These are phyloP conservation scores for Anticlea derivata DNA, from an alignment of 2,888 invertebrate species.

Conservation along the genomic window DNA sequence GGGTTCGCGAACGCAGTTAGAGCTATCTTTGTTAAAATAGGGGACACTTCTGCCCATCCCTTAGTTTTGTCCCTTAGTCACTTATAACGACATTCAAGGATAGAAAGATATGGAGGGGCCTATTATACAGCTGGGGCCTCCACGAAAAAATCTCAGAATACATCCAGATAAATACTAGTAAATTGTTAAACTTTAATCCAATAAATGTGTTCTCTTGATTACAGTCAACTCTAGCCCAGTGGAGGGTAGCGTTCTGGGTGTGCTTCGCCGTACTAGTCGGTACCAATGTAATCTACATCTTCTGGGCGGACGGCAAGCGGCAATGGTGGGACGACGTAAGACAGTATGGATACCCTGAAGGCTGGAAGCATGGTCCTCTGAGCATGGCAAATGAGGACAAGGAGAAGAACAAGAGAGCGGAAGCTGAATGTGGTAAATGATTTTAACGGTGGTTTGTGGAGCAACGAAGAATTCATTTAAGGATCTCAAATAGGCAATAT, in stretches of 20 bases:
- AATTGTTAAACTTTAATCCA: too few relatives aligned
- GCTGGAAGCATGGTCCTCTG: constrained; percentile 71
- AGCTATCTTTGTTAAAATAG: too few relatives aligned
- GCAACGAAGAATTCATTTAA: too few relatives aligned
- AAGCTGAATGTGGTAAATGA: constrained; percentile 46
- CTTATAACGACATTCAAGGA: too few relatives aligned
- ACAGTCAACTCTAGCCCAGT: constrained; percentile 85
- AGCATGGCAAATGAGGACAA: constrained; percentile 59
- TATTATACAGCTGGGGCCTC: too few relatives aligned
- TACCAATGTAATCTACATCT: constrained; percentile 86
- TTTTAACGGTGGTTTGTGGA: background rate
- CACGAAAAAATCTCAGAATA: too few relatives aligned
- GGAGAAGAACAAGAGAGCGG: constrained; percentile 66
- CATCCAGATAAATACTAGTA: too few relatives aligned
- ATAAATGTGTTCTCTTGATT: constrained; percentile 42
- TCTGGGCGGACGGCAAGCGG: constrained; percentile 88
- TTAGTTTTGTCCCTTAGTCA: too few relatives aligned
- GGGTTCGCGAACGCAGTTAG: too few relatives aligned
- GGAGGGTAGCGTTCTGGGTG: constrained; percentile 90
- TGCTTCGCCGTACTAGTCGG: constrained; percentile 86
- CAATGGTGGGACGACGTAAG: constrained; percentile 89
- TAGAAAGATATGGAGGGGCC: too few relatives aligned
- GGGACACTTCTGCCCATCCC: too few relatives aligned
- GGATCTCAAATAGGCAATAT: background rate
- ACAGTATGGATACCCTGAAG: constrained; percentile 72